Evolutionary conservation across 92 coral and sea anemone species (phyloP), one percentile per base, ranked within the genome.

Genomic region (Epizoanthus illoricatus): DNA sequence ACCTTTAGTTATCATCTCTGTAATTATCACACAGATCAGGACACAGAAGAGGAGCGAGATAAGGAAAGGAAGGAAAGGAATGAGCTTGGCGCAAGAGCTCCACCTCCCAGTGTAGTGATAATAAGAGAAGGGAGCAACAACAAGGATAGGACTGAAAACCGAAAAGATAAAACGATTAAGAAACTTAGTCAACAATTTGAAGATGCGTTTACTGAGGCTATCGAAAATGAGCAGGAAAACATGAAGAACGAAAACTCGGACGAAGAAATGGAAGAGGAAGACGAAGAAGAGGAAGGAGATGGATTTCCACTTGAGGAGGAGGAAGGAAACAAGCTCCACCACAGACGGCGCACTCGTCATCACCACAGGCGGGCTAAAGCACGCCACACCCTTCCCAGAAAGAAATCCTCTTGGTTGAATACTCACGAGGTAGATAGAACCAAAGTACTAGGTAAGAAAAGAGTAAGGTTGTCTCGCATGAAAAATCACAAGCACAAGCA

Each of bases 171-270:
- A 56, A 78, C 88, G 23, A 78, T 90, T 43, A 83, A 87, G 52
- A 80, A 80, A 52, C 63, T 90, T 21, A 83, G 88, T 57, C 28
- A 87, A 41, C 81, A 89, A 12, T 90, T 90, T 59, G 88, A 90
- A 76, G 72, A 75, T 65, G 93, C 93, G 5, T 90, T 90, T 78
- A 74, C 88, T 0, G 85, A 90, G 47, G 93, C 93, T 73, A 67
- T 87, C 45, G 86, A 84, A 40, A 78, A 85, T 58, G 91, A 90
- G 23, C 71, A 80, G 75, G 56, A 45, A 63, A 78, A 78, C 20
- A 55, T 24, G 11, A 65, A 74, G n/a, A 74, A 57, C 66, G 71
- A n/a, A 66, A 65, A 80, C 59, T 16, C 2, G 19, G n/a, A 41
- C 28, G 57, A 84, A 11, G 21, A 40, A 70, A 54, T 60, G 11